These are phyloP conservation scores for Serripes groenlandicus DNA, from an alignment of 2,888 invertebrate species.

Conservation along the genomic window DNA sequence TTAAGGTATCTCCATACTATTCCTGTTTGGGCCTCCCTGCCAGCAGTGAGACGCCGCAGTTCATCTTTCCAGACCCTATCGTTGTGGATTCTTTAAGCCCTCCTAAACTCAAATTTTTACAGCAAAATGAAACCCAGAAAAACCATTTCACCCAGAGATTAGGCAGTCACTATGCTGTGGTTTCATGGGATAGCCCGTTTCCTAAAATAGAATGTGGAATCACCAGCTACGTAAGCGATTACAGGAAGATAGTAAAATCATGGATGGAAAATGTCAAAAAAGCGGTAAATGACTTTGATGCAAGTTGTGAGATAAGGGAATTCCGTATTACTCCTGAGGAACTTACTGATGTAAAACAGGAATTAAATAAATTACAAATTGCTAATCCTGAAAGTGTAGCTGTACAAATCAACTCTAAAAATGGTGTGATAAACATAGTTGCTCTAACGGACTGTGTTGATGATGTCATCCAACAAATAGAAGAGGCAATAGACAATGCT, in stretches of 20 bases:
- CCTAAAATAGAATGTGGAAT: slow-evolving; percentile 42
- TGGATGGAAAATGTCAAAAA: slow-evolving; percentile 28
- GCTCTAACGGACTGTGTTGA: slow-evolving; percentile 30
- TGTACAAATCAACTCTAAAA: slow-evolving; percentile 41
- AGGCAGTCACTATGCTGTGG: not conserved
- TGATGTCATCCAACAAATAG: slow-evolving; percentile 16
- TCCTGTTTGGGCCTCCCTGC: not conserved
- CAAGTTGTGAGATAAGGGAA: slow-evolving; percentile 24
- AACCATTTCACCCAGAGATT: not conserved
- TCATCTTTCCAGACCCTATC: slow-evolving; percentile 4
- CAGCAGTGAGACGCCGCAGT: not conserved
- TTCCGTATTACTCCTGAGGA: slow-evolving; percentile 17
- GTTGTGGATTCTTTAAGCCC: not conserved
- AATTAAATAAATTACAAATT: slow-evolving; percentile 37
- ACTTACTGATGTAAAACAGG: slow-evolving; percentile 31
- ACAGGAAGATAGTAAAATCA: slow-evolving; percentile 10
- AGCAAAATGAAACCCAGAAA: not conserved
- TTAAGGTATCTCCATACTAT: slow-evolving; percentile 8
- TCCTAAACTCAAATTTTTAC: not conserved
- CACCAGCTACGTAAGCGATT: slow-evolving; percentile 9
- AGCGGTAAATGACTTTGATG: slow-evolving; percentile 20
- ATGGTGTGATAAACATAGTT: slow-evolving; percentile 39
- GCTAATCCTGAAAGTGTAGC: slow-evolving; percentile 50
- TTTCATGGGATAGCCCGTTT: slow-evolving; percentile 31
- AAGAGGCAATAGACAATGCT: slow-evolving; percentile 8